phyloP scores from a whole-genome alignment of 1,140 invertebrate genomes.

The Chrysoperla carnea region DNA sequence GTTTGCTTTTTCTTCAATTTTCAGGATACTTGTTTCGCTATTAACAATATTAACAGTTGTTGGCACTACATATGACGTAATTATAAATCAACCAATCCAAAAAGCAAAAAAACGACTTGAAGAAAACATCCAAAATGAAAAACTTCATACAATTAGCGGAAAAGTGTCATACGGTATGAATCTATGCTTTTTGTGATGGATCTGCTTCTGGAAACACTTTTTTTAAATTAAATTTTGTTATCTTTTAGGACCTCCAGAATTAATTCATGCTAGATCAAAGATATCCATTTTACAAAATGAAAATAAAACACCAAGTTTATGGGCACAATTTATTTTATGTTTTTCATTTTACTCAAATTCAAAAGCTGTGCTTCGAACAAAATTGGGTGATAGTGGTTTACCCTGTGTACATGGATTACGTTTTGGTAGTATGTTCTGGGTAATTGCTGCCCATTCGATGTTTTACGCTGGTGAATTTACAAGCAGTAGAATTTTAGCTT shows the following conservation, averaged over 20 bases:
- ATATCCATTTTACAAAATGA: too few relatives aligned
- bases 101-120: slow-evolving; percentile 1
- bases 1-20: background rate
- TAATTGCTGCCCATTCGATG: slow-evolving; percentile 23
- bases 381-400: slow-evolving; percentile 13
- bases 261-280: too few relatives aligned
- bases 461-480: slow-evolving; percentile 22
- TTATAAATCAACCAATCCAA: slow-evolving; percentile 6
- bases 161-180: too few relatives aligned
- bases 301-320: too few relatives aligned
- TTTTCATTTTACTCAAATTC: slow-evolving; percentile 25
- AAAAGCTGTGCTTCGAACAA: slow-evolving; percentile 14
- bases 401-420: slow-evolving; percentile 22
- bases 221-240: too few relatives aligned
- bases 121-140: too few relatives aligned
- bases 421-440: slow-evolving; percentile 29
- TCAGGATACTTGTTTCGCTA: slow-evolving; percentile 3
- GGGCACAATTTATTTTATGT: slow-evolving; percentile 17
- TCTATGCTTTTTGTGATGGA: too few relatives aligned
- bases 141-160: background rate
- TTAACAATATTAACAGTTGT: slow-evolving; percentile 8
- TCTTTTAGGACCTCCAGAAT: too few relatives aligned
- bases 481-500: slow-evolving; percentile 14
- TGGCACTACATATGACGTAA: slow-evolving; percentile 10
- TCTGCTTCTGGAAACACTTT: too few relatives aligned